Percentiles rank a stretch among this genome's conserved stretches.
Conservation (phyloP, 1,140 invertebrate genomes). For the Drosophila bipectinata region DNA sequence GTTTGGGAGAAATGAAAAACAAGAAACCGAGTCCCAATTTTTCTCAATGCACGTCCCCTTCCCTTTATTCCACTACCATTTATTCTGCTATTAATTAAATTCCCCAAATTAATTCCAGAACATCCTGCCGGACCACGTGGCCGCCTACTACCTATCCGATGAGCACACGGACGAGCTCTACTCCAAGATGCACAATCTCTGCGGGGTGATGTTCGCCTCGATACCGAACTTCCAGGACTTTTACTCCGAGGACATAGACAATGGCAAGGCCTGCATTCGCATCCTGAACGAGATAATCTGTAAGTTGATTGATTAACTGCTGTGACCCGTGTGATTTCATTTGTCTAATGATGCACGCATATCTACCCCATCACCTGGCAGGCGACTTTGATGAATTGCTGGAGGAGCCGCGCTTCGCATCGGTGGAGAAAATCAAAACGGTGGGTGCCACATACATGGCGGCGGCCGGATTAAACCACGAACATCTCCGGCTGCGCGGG, state of each 20-base stretch:
- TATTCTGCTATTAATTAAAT: conserved; percentile 60
- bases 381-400: conserved; percentile 95
- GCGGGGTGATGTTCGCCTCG: conserved; percentile 98
- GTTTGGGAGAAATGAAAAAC: not conserved
- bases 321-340: conserved; percentile 10
- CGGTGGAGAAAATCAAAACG: conserved; percentile 99
- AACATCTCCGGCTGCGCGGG: conserved; percentile 86
- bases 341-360: conserved; percentile 33
- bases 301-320: conserved; percentile 74
- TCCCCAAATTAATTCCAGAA: conserved; percentile 85
- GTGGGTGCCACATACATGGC: conserved; percentile 99
- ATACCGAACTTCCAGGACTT: conserved; percentile 99
- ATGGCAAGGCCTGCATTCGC: conserved; percentile 98
- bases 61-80: not conserved
- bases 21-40: not conserved
- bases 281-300: conserved; percentile 98
- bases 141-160: conserved; percentile 94
- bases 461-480: conserved; percentile 96
- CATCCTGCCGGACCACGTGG: conserved; percentile 98
- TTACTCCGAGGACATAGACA: conserved; percentile 98
- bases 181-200: conserved; percentile 95
- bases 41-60: not conserved
- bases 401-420: conserved; percentile 94
- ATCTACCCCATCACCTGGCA: conserved; percentile 21
- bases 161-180: conserved; percentile 93